phyloP scores from a whole-genome alignment of 2,113 vertebrate species.

The Panthera uncia region DNA sequence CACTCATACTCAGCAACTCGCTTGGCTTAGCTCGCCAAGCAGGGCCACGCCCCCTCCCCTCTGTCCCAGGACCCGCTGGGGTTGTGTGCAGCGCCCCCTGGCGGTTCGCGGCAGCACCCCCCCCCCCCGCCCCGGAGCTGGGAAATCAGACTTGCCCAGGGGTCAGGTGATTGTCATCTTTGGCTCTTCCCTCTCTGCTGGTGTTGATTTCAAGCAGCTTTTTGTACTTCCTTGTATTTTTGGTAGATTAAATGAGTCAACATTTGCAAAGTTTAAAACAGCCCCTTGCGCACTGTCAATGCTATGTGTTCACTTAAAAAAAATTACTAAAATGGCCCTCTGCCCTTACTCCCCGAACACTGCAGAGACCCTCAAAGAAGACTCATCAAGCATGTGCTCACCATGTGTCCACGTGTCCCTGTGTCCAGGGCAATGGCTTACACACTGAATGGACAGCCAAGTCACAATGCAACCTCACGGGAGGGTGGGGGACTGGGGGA shows the following conservation, averaged over 20 bases:
- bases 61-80: fast-evolving
- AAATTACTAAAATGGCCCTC: not conserved
- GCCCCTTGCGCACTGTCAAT: not conserved
- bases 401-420: not conserved
- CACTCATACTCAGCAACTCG: not conserved
- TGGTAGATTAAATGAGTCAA: not conserved
- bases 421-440: not conserved
- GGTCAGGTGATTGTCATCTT: not conserved
- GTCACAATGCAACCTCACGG: not conserved
- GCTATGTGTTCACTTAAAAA: not conserved
- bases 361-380: not conserved
- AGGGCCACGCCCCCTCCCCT: no score
- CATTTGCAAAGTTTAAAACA: not conserved
- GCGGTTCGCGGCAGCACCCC: not conserved
- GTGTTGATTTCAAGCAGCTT: not conserved
- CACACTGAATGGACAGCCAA: not conserved
- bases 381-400: not conserved
- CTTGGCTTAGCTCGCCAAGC: not conserved
- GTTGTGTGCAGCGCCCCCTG: not conserved
- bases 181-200: not conserved
- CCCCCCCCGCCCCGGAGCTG: fast-evolving
- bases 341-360: not conserved
- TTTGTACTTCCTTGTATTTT: not conserved
- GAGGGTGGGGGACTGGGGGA: no score
- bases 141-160: not conserved